A percentile compares a stretch with the other conserved stretches of the same genome.
These are phyloP conservation scores for Thera britannica DNA, from an alignment of 2,888 invertebrate genomes.

Conservation along the genomic window DNA sequence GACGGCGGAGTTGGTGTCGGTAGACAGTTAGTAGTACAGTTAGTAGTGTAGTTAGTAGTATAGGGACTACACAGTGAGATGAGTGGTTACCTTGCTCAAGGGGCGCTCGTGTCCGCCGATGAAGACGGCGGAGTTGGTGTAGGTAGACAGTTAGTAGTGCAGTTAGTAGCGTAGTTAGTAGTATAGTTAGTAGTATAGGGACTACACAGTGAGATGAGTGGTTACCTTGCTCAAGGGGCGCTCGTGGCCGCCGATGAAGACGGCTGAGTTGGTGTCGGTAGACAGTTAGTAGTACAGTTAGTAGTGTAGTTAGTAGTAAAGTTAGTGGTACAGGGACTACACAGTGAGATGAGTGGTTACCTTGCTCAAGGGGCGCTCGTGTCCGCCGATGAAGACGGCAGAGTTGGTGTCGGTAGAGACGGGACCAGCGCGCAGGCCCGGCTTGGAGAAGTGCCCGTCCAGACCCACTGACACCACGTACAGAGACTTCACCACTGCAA, in stretches of 20 bases:
- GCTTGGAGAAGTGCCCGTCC: constrained; percentile 90
- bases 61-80: no score
- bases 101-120: constrained; percentile 91
- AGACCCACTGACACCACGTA: constrained; percentile 95
- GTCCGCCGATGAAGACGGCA: constrained; percentile 96
- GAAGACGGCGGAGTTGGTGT: constrained; percentile 94
- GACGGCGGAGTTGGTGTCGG: constrained; percentile 93
- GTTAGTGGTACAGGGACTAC: no score
- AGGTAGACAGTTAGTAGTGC: no score
- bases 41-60: no score
- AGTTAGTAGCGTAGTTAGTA: no score
- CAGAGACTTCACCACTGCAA: constrained; percentile 93
- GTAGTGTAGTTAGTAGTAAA: no score
- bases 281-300: no score
- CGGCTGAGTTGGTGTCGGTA: constrained; percentile 92
- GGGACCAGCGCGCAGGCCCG: constrained; percentile 87
- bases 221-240: constrained; percentile 51
- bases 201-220: no score
- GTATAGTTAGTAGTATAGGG: no score
- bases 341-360: constrained; percentile 5
- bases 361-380: constrained; percentile 72
- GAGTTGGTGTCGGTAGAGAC: constrained; percentile 91
- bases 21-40: constrained; percentile 64
- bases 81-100: constrained; percentile 45
- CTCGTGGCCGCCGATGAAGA: constrained; percentile 95